Conservation (phyloP, 1,140 invertebrate species). For the Drosophila asahinai region DNA sequence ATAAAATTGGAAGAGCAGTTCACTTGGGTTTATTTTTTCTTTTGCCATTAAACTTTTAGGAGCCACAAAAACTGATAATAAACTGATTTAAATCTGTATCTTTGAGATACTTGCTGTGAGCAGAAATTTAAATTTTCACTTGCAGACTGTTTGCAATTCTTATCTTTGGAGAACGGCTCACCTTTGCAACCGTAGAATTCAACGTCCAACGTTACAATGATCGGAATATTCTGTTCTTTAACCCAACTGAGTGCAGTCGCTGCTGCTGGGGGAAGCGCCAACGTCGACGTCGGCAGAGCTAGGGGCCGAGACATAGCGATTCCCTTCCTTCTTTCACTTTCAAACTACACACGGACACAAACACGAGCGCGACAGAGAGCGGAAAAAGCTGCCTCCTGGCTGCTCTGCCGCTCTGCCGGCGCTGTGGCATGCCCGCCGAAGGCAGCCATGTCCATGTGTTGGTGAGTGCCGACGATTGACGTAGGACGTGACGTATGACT, state of each 20-base stretch:
- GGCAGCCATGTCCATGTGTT: constrained; percentile 39
- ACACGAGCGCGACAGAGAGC: constrained; percentile 50
- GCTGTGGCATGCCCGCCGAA: constrained; percentile 14
- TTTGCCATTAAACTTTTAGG: constrained; percentile 19
- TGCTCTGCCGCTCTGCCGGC: constrained; percentile 30
- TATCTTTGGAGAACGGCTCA: constrained; percentile 79
- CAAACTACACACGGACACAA: constrained; percentile 57
- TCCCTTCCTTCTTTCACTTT: constrained; percentile 79
- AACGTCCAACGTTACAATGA: constrained; percentile 85
- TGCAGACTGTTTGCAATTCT: constrained; percentile 34
- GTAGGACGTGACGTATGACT: constrained; percentile 73
- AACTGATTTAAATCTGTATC: constrained; percentile 34
- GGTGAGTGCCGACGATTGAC: constrained; percentile 66
- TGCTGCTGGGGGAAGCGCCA: constrained; percentile 20
- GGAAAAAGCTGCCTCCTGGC: constrained; percentile 34
- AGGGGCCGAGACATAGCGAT: constrained; percentile 43
- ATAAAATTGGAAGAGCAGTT: constrained; percentile 8
- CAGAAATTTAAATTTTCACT: constrained; percentile 25
- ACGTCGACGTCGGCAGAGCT: constrained; percentile 29
- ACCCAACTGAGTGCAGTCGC: constrained; percentile 66
- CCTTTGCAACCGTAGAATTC: constrained; percentile 85
- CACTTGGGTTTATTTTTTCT: constrained; percentile 8
- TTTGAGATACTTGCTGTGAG: constrained; percentile 28
- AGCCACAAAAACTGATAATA: constrained; percentile 43
- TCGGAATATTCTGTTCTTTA: constrained; percentile 81